Percentiles rank a stretch among this genome's conserved stretches.
These are phyloP conservation scores for Palythoa grandiflora DNA, from an alignment of 92 coral and sea anemone genomes.

Conservation along the genomic window DNA sequence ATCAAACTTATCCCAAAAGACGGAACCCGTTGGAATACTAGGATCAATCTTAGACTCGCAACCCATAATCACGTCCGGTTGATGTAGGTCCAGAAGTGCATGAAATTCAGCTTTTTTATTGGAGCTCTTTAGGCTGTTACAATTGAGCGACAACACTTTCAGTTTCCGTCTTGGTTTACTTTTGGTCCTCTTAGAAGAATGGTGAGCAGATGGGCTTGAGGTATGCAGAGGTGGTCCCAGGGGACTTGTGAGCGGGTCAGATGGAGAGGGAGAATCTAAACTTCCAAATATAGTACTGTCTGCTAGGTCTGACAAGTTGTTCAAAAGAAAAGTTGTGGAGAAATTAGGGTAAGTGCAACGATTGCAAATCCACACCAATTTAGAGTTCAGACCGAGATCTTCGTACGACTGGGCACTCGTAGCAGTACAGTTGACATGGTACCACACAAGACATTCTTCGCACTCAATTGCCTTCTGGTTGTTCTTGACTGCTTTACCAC, in stretches of 20 bases:
- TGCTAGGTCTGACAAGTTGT: constrained; percentile 4
- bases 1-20: not conserved
- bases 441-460: not conserved
- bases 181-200: not conserved
- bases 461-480: constrained; percentile 55
- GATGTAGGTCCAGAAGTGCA: constrained; percentile 24
- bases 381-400: constrained; percentile 36
- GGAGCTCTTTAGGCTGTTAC: constrained; percentile 6
- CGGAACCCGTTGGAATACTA: too few species aligned
- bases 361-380: constrained; percentile 48
- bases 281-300: not conserved
- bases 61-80: too few species aligned
- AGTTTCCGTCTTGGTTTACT: constrained; percentile 25
- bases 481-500: constrained; percentile 43
- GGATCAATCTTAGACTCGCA: too few species aligned
- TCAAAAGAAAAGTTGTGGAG: constrained; percentile 45
- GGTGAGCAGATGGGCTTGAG: constrained; percentile 19
- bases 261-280: not conserved
- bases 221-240: constrained; percentile 15
- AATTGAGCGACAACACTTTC: constrained; percentile 23
- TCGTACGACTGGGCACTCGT: constrained; percentile 42
- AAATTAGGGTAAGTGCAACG: constrained; percentile 48
- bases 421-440: constrained; percentile 29
- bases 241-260: constrained; percentile 9
- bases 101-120: constrained; percentile 10